A percentile compares a stretch with the other conserved stretches of the same genome.
Evolutionary conservation across 2,113 vertebrate genomes (phyloP).

Genomic region (Otolemur garnettii): DNA sequence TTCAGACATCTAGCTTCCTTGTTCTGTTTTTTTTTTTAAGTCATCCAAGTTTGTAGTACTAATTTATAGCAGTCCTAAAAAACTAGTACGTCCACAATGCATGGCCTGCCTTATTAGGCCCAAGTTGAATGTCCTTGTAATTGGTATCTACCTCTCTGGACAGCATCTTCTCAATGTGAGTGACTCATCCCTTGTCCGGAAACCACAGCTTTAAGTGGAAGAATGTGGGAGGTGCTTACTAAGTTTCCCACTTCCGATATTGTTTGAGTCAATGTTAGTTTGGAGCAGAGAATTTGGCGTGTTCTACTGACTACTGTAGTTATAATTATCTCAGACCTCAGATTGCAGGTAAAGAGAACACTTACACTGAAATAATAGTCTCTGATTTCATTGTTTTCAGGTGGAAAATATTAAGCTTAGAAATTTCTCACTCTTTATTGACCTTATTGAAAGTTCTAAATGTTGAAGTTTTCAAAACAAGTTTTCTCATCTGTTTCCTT

Average conservation of each 20-base stretch:
- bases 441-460: background rate
- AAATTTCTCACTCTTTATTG: background rate
- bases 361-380: background rate
- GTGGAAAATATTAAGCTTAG: background rate
- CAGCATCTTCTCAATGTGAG: background rate
- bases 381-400: background rate
- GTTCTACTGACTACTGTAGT: background rate
- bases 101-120: background rate
- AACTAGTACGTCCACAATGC: background rate
- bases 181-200: background rate
- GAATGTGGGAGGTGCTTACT: background rate
- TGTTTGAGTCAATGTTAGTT: background rate
- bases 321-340: background rate
- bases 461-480: constrained; percentile 17
- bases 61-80: background rate
- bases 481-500: background rate
- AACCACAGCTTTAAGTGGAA: constrained; percentile 9
- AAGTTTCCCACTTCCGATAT: constrained; percentile 1
- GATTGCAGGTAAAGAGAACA: background rate
- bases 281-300: background rate
- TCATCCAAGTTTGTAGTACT: background rate
- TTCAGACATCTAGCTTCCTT: background rate
- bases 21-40: background rate
- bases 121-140: background rate
- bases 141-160: background rate